Evolutionary conservation across 2,113 vertebrate species (phyloP).

Genomic region (Anolis sagrei): DNA sequence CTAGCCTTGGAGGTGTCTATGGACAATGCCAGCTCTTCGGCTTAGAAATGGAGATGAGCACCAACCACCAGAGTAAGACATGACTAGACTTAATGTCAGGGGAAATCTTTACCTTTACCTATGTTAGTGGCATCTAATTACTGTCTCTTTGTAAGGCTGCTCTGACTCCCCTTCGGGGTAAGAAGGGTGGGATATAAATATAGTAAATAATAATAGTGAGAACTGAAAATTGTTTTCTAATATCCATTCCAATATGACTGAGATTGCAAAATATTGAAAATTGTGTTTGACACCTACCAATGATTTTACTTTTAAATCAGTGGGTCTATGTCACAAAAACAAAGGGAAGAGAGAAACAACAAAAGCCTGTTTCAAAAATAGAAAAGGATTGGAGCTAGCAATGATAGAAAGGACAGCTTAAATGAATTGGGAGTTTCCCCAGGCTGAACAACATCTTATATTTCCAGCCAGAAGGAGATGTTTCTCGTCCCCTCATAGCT

Average conservation of each 20-base stretch:
- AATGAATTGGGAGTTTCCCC: not conserved
- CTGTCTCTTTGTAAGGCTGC: too few relatives aligned
- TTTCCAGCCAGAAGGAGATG: not conserved
- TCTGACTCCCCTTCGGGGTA: too few relatives aligned
- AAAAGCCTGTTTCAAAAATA: not conserved
- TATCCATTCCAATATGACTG: not conserved
- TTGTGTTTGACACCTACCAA: not conserved
- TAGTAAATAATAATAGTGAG: too few relatives aligned
- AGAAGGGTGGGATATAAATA: too few relatives aligned
- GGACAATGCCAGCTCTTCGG: too few relatives aligned
- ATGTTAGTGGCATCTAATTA: too few relatives aligned
- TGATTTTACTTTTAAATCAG: conserved; percentile 23
- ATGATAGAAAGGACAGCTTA: conserved; percentile 16
- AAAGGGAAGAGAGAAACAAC: not conserved
- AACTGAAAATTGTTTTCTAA: conserved; percentile 43
- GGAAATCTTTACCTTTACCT: too few relatives aligned
- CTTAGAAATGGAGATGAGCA: too few relatives aligned
- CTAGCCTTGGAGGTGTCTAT: too few relatives aligned
- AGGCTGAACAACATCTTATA: not conserved
- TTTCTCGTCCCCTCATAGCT: not conserved
- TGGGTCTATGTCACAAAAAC: conserved; percentile 16
- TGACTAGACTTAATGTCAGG: too few relatives aligned
- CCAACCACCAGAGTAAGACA: too few relatives aligned
- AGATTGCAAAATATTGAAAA: conserved; percentile 34
- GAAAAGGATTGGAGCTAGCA: not conserved